Evolutionary conservation across 2,888 invertebrate species (phyloP), one percentile per base, ranked within the genome.

Genomic region (Drosophila nigricruria): DNA sequence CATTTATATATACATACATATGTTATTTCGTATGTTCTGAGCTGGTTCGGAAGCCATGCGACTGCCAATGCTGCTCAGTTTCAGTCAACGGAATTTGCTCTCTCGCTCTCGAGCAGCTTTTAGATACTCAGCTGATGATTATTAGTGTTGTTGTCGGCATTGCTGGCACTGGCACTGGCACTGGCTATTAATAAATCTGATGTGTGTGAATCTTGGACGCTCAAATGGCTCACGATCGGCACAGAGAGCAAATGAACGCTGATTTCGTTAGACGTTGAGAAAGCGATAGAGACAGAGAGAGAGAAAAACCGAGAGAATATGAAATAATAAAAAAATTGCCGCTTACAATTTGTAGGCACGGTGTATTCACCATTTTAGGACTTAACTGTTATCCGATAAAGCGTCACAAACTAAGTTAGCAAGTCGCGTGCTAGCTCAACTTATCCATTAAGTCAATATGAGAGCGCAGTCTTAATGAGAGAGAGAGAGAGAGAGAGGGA

Each of bases 151-250:
- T 73, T 47, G 72, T 49, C 68, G 67, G 52, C 65, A 49, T 77
- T 71, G 67, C 60, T 53, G 25, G 58, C 57, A 57, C 47, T 81
- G 68, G 87, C 84, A 64, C 60, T 53, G 25, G 58, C 57, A 57
- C 47, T 81, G 68, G 87, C 84, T 84, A 84, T 84, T 89, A 85
- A 82, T 84, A 84, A 89, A 77, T 84, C 84, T 84, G 84, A 84
- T 84, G 84, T 88, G 79, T 89, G 69, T 84, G 71, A 78, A 89
- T 87, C 76, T 87, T 69, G 64, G 30, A 6, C 70, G 53, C 50
- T 67, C 70, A 40, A 61, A 62, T 57, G 56, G 53, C 45, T 65
- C 53, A 53, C 53, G 88, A 87, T 84, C 80, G 50, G 47, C 59
- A 36, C 30, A 50, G 38, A 80, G 62, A 64, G 43, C 63, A 50